Percentiles rank a stretch among this genome's conserved stretches.
Evolutionary conservation across 2,797 vertebrate genomes (phyloP).

Genomic region (Pangasius larnaudii): DNA sequence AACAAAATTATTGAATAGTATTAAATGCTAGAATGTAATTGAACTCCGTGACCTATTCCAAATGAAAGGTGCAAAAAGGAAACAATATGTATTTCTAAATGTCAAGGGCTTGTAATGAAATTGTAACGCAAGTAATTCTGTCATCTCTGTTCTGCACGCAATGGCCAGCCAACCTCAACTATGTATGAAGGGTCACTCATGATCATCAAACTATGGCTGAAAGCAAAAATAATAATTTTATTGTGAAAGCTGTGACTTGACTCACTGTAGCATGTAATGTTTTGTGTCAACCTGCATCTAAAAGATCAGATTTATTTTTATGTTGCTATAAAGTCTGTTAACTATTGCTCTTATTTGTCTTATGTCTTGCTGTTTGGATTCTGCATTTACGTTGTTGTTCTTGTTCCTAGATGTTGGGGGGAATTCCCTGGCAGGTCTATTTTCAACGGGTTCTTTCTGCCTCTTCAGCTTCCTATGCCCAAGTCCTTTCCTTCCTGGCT

Average conservation of each 20-base stretch:
- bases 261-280: neutral
- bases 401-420: conserved; percentile 87
- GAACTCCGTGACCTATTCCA: conserved; percentile 20
- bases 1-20: conserved; percentile 8
- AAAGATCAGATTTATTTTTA: neutral
- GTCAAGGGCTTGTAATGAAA: conserved; percentile 39
- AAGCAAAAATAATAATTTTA: conserved; percentile 1
- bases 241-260: neutral
- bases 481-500: conserved; percentile 93
- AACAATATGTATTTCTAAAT: conserved; percentile 42
- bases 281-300: neutral
- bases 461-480: conserved; percentile 94
- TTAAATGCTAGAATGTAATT: conserved; percentile 27
- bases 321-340: neutral
- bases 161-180: neutral
- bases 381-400: conserved; percentile 56
- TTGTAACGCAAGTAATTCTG: conserved; percentile 15
- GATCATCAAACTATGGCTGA: neutral
- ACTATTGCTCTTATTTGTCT: conserved; percentile 31
- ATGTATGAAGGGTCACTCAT: conserved; percentile 10
- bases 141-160: neutral
- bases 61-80: conserved; percentile 22
- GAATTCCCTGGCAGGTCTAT: conserved; percentile 98
- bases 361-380: conserved; percentile 41
- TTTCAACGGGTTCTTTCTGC: conserved; percentile 96